A percentile compares a stretch with the other conserved stretches of the same genome.
phyloP scores from a whole-genome alignment of 2,888 invertebrate species.

The Pachydiplax longipennis region DNA sequence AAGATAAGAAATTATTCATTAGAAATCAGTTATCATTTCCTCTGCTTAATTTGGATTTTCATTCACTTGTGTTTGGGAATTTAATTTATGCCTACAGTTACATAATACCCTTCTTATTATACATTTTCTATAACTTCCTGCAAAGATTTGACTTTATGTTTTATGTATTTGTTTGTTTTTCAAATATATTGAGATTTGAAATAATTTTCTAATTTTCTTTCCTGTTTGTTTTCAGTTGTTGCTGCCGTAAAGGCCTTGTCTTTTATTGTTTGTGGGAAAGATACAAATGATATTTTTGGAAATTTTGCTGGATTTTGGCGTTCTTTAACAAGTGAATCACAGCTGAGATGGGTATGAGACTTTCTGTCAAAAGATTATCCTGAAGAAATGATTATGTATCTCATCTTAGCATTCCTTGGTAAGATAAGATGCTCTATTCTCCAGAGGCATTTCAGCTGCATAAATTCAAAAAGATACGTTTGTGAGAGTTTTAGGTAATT shows the following conservation, averaged over 20 bases:
- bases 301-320: conserved; percentile 85
- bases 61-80: no score
- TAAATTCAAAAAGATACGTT: no score
- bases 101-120: no score
- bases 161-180: conserved; percentile 20
- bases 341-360: conserved; percentile 83
- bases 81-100: no score
- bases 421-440: background rate
- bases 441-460: background rate
- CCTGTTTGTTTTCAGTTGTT: conserved; percentile 65
- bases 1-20: no score
- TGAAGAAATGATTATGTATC: background rate
- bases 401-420: background rate
- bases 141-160: background rate
- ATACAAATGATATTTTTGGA: conserved; percentile 73
- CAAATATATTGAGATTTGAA: background rate
- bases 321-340: conserved; percentile 82
- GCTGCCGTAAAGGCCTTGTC: conserved; percentile 76
- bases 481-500: no score
- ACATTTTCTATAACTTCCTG: no score
- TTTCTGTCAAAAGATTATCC: background rate
- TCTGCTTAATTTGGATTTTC: no score
- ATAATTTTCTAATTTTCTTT: no score
- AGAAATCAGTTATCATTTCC: no score
- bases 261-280: conserved; percentile 72